phyloP scores from a whole-genome alignment of 2,888 invertebrate genomes.

The Tenthredo livida region DNA sequence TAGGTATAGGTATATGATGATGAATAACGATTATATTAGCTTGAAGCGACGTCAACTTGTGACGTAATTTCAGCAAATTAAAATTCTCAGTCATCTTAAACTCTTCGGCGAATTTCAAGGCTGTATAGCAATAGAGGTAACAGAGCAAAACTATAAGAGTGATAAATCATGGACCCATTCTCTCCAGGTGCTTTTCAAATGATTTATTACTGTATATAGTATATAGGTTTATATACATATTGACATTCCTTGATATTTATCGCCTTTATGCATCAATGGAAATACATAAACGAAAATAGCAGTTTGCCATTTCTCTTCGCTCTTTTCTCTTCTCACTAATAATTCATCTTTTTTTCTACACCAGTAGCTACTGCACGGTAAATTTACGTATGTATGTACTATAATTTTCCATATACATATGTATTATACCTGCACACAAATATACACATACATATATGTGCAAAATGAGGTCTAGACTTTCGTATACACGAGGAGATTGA shows the following conservation, averaged over 20 bases:
- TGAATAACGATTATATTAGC: background rate
- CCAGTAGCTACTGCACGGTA: background rate
- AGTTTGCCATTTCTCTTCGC: background rate
- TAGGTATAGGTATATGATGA: background rate
- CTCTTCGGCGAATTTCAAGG: slow-evolving; percentile 42
- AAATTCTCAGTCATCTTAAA: slow-evolving; percentile 1
- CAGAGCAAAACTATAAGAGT: slow-evolving; percentile 2
- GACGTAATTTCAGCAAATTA: slow-evolving; percentile 25
- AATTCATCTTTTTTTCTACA: background rate
- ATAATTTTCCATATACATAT: background rate
- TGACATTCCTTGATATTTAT: background rate
- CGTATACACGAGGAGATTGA: slow-evolving; percentile 18
- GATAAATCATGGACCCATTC: slow-evolving; percentile 23
- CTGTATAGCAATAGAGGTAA: background rate
- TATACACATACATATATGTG: background rate
- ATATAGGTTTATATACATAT: too few species aligned
- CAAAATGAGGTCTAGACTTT: slow-evolving; percentile 36
- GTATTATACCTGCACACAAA: background rate
- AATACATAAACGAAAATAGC: background rate
- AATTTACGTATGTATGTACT: background rate
- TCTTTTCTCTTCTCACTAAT: background rate
- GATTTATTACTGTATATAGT: slow-evolving; percentile 6
- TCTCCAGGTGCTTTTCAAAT: background rate
- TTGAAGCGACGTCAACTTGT: background rate
- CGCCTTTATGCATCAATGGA: background rate